Evolutionary conservation across 2,113 vertebrate genomes (phyloP).

Genomic region (Copsychus sechellarum): DNA sequence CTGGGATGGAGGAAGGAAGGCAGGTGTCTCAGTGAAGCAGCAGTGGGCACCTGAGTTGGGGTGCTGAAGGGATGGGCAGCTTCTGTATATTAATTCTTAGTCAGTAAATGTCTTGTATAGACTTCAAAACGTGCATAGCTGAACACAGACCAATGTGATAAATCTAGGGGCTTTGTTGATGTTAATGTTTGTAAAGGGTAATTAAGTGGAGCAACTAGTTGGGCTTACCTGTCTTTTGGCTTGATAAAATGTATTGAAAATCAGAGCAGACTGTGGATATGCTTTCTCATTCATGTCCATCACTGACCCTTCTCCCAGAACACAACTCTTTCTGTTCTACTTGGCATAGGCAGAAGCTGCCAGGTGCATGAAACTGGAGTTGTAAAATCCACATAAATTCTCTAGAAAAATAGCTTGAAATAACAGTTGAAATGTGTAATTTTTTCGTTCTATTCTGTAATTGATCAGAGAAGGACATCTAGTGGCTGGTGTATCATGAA

Average conservation of each 20-base stretch:
- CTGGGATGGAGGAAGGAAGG: background rate
- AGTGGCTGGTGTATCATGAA: constrained; percentile 48
- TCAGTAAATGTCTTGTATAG: background rate
- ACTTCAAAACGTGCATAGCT: background rate
- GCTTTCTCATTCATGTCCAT: background rate
- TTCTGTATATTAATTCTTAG: background rate
- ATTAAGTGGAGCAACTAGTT: background rate
- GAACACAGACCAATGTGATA: background rate
- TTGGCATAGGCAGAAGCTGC: background rate
- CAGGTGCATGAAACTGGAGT: background rate
- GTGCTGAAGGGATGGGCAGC: background rate
- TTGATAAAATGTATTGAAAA: background rate
- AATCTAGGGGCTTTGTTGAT: background rate
- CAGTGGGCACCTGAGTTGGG: background rate
- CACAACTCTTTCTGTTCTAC: background rate
- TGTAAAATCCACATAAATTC: background rate
- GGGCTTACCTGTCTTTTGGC: background rate
- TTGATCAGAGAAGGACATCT: constrained; percentile 64
- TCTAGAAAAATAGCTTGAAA: background rate
- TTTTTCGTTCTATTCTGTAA: background rate
- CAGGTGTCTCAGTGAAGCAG: background rate
- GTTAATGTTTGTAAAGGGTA: background rate
- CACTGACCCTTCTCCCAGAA: background rate
- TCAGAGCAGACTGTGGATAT: background rate
- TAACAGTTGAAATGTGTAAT: background rate